Conservation (phyloP, 1,140 invertebrate species). For the Trachymyrmex cornetzi region DNA sequence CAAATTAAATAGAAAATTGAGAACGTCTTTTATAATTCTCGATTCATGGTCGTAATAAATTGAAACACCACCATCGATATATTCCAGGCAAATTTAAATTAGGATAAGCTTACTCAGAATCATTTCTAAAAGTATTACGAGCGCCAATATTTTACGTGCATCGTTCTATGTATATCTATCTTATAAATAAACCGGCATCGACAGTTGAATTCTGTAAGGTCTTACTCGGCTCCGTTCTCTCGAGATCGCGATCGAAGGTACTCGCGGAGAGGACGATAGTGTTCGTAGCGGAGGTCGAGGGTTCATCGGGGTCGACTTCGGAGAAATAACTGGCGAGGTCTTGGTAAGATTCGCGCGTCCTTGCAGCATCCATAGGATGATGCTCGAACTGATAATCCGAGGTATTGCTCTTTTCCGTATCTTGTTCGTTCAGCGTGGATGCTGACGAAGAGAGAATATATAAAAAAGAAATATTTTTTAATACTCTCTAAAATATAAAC, state of each 20-base stretch:
- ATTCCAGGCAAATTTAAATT: neutral
- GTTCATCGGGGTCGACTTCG: conserved; percentile 59
- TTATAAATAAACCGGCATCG: conserved; percentile 21
- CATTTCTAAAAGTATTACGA: neutral
- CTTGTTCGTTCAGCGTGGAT: conserved; percentile 30
- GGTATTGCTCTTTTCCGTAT: conserved; percentile 24
- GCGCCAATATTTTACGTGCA: conserved; percentile 1
- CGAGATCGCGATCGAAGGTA: conserved; percentile 57
- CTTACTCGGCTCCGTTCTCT: conserved; percentile 48
- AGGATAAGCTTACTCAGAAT: neutral
- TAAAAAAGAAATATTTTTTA: neutral
- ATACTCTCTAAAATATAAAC: neutral
- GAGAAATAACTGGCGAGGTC: conserved; percentile 60
- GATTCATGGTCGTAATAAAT: neutral
- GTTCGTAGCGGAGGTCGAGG: conserved; percentile 63
- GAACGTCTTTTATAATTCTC: neutral
- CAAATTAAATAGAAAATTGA: neutral
- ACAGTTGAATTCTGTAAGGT: conserved; percentile 34
- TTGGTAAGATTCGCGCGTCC: conserved; percentile 49
- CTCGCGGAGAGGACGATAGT: conserved; percentile 40
- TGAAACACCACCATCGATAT: neutral
- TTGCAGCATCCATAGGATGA: conserved; percentile 30
- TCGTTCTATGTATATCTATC: conserved; percentile 24
- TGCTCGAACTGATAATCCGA: conserved; percentile 50
- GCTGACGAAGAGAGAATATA: conserved; percentile 39